Percentiles rank a stretch among this genome's conserved stretches.
These are phyloP conservation scores for Torymus aiolomorphi DNA, from an alignment of 2,888 invertebrate genomes.

Conservation along the genomic window DNA sequence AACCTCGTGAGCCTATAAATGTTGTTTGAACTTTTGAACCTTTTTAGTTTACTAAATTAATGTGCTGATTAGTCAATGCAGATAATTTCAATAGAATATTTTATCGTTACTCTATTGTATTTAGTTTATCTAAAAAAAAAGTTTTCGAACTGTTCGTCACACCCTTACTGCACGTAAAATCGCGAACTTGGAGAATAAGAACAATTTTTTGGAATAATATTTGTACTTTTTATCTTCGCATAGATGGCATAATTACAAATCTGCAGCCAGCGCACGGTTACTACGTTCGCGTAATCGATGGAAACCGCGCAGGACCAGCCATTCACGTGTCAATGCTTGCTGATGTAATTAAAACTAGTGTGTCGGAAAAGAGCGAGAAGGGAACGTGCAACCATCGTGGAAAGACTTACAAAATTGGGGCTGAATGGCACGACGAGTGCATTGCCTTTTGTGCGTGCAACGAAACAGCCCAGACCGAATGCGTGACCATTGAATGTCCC, in stretches of 20 bases:
- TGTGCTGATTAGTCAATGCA: too few species aligned
- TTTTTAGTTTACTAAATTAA: too few species aligned
- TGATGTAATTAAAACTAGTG: slow-evolving; percentile 70
- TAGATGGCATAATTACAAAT: slow-evolving; percentile 70
- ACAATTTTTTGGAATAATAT: too few species aligned
- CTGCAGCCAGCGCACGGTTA: slow-evolving; percentile 74
- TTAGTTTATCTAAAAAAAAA: too few species aligned
- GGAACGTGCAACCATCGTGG: slow-evolving; percentile 69
- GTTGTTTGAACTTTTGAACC: too few species aligned
- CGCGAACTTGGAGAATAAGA: too few species aligned
- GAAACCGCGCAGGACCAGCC: slow-evolving; percentile 65
- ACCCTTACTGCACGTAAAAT: too few species aligned
- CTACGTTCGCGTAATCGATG: slow-evolving; percentile 72
- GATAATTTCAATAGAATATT: too few species aligned
- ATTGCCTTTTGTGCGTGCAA: slow-evolving; percentile 87
- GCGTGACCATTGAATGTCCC: slow-evolving; percentile 88
- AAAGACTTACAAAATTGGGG: slow-evolving; percentile 75
- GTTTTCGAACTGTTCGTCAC: too few species aligned
- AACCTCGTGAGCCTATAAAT: too few species aligned
- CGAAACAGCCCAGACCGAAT: slow-evolving; percentile 81
- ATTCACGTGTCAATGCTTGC: slow-evolving; percentile 70
- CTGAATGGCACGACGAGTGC: slow-evolving; percentile 85
- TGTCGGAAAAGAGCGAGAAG: slow-evolving; percentile 68
- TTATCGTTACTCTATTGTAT: too few species aligned
- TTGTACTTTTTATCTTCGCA: slow-evolving; percentile 10